phyloP scores from a whole-genome alignment of 2,113 vertebrate species.

The Tychaedon coryphoeus region DNA sequence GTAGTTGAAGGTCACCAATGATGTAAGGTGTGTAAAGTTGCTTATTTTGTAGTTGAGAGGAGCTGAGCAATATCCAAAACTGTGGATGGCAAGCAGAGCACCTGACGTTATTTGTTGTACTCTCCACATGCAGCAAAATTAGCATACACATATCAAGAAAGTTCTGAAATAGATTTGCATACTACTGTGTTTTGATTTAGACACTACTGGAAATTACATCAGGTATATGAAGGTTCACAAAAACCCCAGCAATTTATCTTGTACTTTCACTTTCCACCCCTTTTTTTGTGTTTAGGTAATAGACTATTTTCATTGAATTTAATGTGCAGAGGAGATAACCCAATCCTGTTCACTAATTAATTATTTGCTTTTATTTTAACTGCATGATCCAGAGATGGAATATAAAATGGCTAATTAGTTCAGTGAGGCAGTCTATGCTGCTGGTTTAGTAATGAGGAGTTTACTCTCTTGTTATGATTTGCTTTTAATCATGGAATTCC shows the following conservation, averaged over 20 bases:
- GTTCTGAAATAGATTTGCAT: not conserved
- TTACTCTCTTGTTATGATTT: not conserved
- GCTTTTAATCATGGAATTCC: not conserved
- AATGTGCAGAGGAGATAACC: not conserved
- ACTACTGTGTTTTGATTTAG: not conserved
- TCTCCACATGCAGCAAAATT: not conserved
- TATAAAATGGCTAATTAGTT: not conserved
- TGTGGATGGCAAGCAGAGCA: not conserved
- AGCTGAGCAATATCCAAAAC: not conserved
- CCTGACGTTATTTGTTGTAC: not conserved
- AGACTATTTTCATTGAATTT: not conserved
- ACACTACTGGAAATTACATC: not conserved
- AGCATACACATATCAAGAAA: not conserved
- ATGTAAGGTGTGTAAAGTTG: not conserved
- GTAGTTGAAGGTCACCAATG: not conserved
- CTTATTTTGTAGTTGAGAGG: not conserved
- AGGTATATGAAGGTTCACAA: not conserved
- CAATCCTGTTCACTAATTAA: not conserved
- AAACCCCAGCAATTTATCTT: not conserved
- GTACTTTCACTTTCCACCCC: not conserved
- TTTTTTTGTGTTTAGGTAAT: not conserved
- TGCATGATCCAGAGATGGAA: not conserved
- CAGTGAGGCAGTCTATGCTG: not conserved
- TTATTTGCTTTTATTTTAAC: not conserved
- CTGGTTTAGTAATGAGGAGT: not conserved